Base-by-base conservation (phyloP, 2,113 vertebrate genomes). In the Bos indicus region DNA sequence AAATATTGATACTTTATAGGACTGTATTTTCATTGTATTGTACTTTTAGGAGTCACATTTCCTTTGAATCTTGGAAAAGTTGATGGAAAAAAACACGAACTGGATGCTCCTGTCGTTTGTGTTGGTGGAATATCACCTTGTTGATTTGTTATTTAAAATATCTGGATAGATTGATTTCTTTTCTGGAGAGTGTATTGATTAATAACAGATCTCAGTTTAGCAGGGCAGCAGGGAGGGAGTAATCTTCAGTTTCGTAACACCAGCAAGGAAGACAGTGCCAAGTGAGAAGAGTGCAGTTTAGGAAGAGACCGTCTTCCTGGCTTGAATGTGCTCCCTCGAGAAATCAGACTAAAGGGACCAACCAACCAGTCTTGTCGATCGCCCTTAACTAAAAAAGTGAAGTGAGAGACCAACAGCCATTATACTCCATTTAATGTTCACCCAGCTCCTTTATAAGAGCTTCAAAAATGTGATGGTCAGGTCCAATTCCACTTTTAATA, bases 51-150 rank as follows among this genome's bases (percentile, higher is more conserved):
- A 93, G 86, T 92, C 80, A 92, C 2, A 23, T 92, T 97, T 96
- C 87, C 82, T 97, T 82, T 56, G 67, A 94, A 33, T 94, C 60
- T 88, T 97, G 80, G 89, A 88, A 94, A 96, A 94, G 78, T 12
- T 46, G 81, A 77, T 89, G 80, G 54, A 80, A 95, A 93, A 89
- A 95, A 90, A 96, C 30, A 46, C 13, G 52, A 93, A 93, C 21
- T 36, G 88, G 86, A 93, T 14, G 15, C 26, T 56, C 15, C 56
- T 85, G 23, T 97, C 51, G 82, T 80, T 95, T 54, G 59, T 94
- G 52, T 60, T 96, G 85, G 86, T 95, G 52, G 86, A 91, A 2
- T 95, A 93, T 59, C 83, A 97, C 78, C 95, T 97, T 86, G 88
- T 25, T 81, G 83, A 81, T 60, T 48, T 67, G 12, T 90, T 81